Conservation (phyloP, 2,113 vertebrate species). For the Catharus fuscescens region DNA sequence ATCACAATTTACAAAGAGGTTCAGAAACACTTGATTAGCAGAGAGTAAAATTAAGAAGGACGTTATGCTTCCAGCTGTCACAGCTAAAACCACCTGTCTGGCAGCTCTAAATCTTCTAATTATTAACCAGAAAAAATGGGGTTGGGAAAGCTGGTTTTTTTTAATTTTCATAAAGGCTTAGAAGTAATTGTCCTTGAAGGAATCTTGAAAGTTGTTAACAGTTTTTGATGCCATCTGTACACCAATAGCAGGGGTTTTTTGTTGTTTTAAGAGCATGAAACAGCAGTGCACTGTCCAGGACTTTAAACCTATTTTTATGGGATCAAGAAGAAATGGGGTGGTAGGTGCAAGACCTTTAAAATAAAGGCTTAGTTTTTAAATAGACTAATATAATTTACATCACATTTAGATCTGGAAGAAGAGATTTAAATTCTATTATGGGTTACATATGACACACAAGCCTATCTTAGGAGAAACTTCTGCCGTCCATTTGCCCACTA, state of each 20-base stretch:
- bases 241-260: not conserved
- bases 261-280: not conserved
- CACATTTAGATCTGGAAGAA: not conserved
- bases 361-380: not conserved
- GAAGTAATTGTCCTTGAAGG: constrained; percentile 32
- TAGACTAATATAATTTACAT: not conserved
- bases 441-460: not conserved
- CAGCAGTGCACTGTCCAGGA: not conserved
- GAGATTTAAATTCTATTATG: not conserved
- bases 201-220: not conserved
- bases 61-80: constrained; percentile 9
- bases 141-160: not conserved
- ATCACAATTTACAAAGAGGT: not conserved
- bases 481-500: not conserved
- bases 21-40: constrained; percentile 24
- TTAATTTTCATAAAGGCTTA: constrained; percentile 6
- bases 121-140: not conserved
- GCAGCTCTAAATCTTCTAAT: constrained; percentile 5
- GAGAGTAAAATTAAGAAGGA: not conserved
- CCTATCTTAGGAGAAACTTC: not conserved
- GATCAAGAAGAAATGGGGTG: not conserved
- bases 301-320: not conserved
- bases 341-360: not conserved
- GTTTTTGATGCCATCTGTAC: constrained; percentile 6
- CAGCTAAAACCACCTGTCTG: not conserved